A percentile compares a stretch with the other conserved stretches of the same genome.
These are phyloP conservation scores for Diorhabda sublineata DNA, from an alignment of 1,140 invertebrate species.

Conservation along the genomic window DNA sequence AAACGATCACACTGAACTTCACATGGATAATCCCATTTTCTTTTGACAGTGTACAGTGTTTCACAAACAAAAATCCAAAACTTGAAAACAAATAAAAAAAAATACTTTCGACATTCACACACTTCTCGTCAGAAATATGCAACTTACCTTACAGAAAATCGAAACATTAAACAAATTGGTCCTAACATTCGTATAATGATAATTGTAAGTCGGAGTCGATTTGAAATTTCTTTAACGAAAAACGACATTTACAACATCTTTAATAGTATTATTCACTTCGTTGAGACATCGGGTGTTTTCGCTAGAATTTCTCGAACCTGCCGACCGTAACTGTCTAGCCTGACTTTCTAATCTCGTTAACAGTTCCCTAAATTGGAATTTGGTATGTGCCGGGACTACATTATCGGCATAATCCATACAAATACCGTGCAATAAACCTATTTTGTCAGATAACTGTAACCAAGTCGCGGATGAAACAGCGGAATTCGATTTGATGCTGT, in stretches of 20 bases:
- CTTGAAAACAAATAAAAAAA: slow-evolving; percentile 3
- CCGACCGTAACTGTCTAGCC: slow-evolving; percentile 68
- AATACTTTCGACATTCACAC: slow-evolving; percentile 18
- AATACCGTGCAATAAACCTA: slow-evolving; percentile 71
- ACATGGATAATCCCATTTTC: background rate
- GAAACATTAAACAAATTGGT: slow-evolving; percentile 27
- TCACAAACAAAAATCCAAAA: slow-evolving; percentile 6
- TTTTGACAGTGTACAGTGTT: background rate
- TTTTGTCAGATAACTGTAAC: slow-evolving; percentile 81
- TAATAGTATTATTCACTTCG: slow-evolving; percentile 75
- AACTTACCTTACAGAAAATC: slow-evolving; percentile 23
- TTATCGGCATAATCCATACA: slow-evolving; percentile 68
- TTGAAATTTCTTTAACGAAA: slow-evolving; percentile 60
- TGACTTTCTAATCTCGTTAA: slow-evolving; percentile 76
- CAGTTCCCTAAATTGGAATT: slow-evolving; percentile 85
- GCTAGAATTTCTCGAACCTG: slow-evolving; percentile 64
- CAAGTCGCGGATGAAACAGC: slow-evolving; percentile 63
- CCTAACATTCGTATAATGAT: slow-evolving; percentile 33
- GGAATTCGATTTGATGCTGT: slow-evolving; percentile 56
- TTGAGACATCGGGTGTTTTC: slow-evolving; percentile 65
- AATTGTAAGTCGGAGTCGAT: slow-evolving; percentile 14
- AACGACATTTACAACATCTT: slow-evolving; percentile 75
- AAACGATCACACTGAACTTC: background rate
- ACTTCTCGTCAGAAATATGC: slow-evolving; percentile 22
- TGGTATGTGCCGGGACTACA: slow-evolving; percentile 76